Base-by-base conservation (phyloP, 2,888 invertebrate genomes). In the Oscheius sp. region DNA sequence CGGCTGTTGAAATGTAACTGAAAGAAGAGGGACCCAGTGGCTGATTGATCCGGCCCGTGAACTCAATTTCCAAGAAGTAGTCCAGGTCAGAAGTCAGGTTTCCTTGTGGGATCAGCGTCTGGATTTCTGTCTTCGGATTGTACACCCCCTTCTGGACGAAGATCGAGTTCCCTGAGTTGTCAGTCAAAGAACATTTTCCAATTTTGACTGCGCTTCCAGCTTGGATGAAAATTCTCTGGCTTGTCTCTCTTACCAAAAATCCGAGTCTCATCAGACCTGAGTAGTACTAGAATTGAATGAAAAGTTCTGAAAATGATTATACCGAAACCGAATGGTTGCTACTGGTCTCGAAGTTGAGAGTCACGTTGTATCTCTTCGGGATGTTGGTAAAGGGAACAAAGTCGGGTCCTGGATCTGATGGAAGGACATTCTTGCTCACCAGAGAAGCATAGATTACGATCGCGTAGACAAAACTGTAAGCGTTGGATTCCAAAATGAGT, bases 351-450 rank as follows among this genome's bases (percentile, higher is more conserved):
- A 73, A 63, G 48, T 53, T 50, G 13, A 73, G 63, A 37, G 55
- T 29, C 2, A 65, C 73, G 32, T 63, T 57, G 42, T 73, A 73
- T 37, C 50, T 32, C n/a, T 29, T 51, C 7, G 73, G 73, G 29
- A 73, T n/a, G 37, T 73, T 73, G n/a, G 59, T 73, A 11, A 53
- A 73, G 2, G 73, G 73, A 33, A 73, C 51, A 37, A 53, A 62
- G 35, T 63, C 62, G 4, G 73, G 73, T 5, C 73, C 73, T 9
- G 57, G 58, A 37, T 73, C 73, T 3, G 65, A 7, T 3, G 73
- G 73, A 21, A 73, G 65, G n/a, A 73, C 73, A 32, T 73, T 73
- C 48, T 73, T 73, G 37, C 51, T 55, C 35, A 63, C 47, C n/a
- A 73, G 42, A 7, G 73, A 73, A 1, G 50, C 63, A 35, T 58